Percentiles rank a stretch among this genome's conserved stretches.
Conservation (phyloP, 1,140 invertebrate species). For the Euschistus heros region DNA sequence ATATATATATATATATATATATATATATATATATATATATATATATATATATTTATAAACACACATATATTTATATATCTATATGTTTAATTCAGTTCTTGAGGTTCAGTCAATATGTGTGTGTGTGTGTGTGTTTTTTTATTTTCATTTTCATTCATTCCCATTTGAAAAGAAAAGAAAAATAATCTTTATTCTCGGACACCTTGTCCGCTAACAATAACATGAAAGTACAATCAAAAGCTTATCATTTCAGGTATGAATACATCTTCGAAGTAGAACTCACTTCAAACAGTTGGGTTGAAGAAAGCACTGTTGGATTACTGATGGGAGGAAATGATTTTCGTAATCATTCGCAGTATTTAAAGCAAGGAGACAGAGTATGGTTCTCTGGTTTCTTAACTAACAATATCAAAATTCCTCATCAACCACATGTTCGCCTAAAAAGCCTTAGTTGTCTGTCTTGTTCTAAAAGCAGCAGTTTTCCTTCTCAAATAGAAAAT, state of each 20-base stretch:
- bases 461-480: neutral
- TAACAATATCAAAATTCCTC: neutral
- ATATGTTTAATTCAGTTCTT: no score
- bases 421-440: neutral
- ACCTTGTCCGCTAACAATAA: no score
- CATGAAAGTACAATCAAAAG: no score
- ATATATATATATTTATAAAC: no score
- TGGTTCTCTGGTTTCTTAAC: neutral
- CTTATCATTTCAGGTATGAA: conserved; percentile 13
- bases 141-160: no score
- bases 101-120: no score
- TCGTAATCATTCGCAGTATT: neutral
- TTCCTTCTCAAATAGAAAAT: neutral
- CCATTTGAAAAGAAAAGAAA: no score
- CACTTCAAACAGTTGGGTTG: neutral
- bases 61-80: no score
- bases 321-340: neutral
- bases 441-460: neutral
- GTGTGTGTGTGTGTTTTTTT: no score
- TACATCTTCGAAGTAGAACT: neutral
- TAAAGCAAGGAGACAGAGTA: neutral
- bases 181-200: no score
- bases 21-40: no score
- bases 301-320: neutral
- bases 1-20: no score